Evolutionary conservation across 2,797 vertebrate genomes (phyloP).

Genomic region (Pipistrellus pipistrellus): DNA sequence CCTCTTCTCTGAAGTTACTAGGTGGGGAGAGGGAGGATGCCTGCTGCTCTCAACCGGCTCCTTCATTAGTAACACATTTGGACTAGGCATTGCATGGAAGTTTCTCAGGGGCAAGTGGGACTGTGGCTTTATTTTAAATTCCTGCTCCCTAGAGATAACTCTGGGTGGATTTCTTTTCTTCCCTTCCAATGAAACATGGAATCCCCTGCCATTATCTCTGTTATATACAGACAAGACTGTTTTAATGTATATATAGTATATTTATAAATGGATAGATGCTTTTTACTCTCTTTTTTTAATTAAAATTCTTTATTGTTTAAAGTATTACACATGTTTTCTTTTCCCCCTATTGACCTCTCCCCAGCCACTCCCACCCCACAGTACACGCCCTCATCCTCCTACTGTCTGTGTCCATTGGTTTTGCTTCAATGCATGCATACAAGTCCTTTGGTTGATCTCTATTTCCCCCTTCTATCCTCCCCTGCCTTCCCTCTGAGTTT

Average conservation of each 20-base stretch:
- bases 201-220: not conserved
- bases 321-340: too few relatives aligned
- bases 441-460: too few relatives aligned
- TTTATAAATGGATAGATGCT: not conserved
- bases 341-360: too few relatives aligned
- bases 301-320: too few relatives aligned
- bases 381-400: too few relatives aligned
- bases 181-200: not conserved
- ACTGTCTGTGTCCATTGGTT: too few relatives aligned
- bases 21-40: not conserved
- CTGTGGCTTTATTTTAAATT: not conserved
- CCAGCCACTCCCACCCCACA: too few relatives aligned
- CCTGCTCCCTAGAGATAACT: not conserved
- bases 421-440: too few relatives aligned
- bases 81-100: not conserved
- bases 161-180: not conserved
- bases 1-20: not conserved
- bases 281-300: not conserved
- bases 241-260: not conserved
- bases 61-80: not conserved
- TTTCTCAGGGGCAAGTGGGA: not conserved
- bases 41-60: not conserved
- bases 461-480: too few relatives aligned
- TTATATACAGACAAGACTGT: not conserved
- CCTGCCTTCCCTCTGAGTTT: too few relatives aligned